These are phyloP conservation scores for Drosophila virilis DNA, from an alignment of 1,140 invertebrate genomes.

Conservation along the genomic window DNA sequence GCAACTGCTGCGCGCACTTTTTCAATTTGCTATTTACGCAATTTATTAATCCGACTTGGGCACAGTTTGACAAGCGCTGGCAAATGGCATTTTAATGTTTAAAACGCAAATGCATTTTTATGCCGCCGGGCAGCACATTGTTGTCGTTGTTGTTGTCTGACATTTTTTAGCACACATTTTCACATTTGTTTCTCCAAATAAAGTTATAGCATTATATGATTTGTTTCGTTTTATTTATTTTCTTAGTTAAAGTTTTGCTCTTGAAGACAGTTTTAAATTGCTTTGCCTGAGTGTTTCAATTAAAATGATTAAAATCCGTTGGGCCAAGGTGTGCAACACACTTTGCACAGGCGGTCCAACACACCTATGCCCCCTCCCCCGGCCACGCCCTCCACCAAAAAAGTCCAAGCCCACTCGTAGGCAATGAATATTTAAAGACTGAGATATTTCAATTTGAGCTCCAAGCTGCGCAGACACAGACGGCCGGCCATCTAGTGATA, in stretches of 20 bases:
- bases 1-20: constrained; percentile 21
- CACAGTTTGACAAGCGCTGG: constrained; percentile 62
- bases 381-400: constrained; percentile 38
- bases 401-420: constrained; percentile 30
- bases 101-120: constrained; percentile 50
- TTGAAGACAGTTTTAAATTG: constrained; percentile 35
- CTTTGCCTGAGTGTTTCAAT: constrained; percentile 59
- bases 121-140: constrained; percentile 23
- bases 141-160: constrained; percentile 13
- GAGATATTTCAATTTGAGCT: constrained; percentile 63
- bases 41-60: constrained; percentile 46
- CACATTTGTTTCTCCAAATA: constrained; percentile 33
- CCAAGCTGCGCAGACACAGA: constrained; percentile 8
- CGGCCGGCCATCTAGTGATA: constrained; percentile 14
- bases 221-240: not conserved
- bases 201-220: constrained; percentile 19
- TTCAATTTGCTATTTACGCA: constrained; percentile 59
- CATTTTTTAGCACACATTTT: constrained; percentile 21
- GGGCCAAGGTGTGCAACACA: constrained; percentile 23
- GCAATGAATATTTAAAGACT: constrained; percentile 73
- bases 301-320: constrained; percentile 66
- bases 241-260: not conserved
- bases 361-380: constrained; percentile 2
- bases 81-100: constrained; percentile 77
- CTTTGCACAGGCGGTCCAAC: not conserved